Percentiles rank a stretch among this genome's conserved stretches.
These are phyloP conservation scores for Siderastrea siderea DNA, from an alignment of 92 coral and sea anemone genomes.

Conservation along the genomic window DNA sequence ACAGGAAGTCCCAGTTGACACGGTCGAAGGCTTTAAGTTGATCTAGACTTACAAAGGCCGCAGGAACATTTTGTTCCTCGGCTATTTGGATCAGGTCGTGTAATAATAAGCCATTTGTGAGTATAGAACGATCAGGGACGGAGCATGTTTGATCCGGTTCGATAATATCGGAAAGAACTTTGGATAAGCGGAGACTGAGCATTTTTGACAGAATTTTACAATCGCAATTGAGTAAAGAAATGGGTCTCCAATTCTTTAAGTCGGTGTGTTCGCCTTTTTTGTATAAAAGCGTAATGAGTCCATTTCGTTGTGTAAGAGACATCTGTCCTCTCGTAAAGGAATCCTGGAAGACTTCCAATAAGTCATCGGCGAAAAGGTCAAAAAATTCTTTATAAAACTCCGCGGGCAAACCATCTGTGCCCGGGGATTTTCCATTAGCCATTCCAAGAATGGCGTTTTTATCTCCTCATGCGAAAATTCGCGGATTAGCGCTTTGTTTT, in stretches of 20 bases:
- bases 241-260: not conserved
- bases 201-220: not conserved
- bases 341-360: no score
- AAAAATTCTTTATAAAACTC: no score
- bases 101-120: not conserved
- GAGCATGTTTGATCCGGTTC: not conserved
- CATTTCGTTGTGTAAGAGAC: not conserved
- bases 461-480: no score
- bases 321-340: constrained; percentile 4
- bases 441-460: no score
- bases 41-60: not conserved
- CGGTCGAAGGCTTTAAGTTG: not conserved
- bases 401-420: no score
- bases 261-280: not conserved
- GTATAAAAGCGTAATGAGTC: not conserved
- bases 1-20: constrained; percentile 17
- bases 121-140: not conserved
- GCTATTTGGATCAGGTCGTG: not conserved
- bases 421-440: no score
- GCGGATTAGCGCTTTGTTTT: no score
- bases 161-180: not conserved
- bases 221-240: not conserved
- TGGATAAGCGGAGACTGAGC: not conserved
- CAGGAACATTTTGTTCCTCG: not conserved
- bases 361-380: no score